Conservation (phyloP, 2,797 vertebrate genomes). For the Nothura maculosa region DNA sequence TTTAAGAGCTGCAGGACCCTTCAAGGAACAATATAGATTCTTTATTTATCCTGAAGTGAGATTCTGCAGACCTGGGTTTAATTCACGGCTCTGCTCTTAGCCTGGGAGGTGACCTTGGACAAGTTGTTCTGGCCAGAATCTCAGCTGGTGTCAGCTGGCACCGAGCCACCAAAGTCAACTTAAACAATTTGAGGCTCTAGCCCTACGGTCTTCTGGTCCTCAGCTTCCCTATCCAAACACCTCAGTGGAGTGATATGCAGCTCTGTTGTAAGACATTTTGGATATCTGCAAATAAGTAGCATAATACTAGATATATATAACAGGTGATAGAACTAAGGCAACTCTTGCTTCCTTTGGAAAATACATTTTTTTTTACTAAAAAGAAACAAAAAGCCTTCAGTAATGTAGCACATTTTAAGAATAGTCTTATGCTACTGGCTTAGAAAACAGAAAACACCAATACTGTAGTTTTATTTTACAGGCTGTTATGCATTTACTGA, state of each 20-base stretch:
- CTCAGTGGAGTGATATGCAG: accelerated
- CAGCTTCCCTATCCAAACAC: not conserved
- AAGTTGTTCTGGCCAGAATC: conserved; percentile 60
- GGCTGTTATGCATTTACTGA: not conserved
- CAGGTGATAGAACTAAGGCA: accelerated
- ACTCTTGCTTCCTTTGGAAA: accelerated
- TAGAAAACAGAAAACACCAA: not conserved
- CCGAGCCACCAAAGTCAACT: not conserved
- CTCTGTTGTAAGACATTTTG: accelerated
- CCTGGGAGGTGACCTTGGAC: conserved; percentile 48
- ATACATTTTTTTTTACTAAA: accelerated
- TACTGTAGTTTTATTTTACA: not conserved
- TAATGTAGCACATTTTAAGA: not conserved
- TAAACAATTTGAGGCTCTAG: not conserved
- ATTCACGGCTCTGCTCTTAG: not conserved
- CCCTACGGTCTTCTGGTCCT: not conserved
- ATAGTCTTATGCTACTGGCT: not conserved
- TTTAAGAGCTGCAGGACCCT: not conserved
- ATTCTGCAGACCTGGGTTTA: not conserved
- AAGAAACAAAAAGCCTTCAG: not conserved
- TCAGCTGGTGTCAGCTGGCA: conserved; percentile 62
- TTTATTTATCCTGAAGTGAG: not conserved
- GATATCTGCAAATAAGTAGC: accelerated
- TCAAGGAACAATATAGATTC: not conserved
- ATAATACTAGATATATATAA: too few relatives aligned